Evolutionary conservation across 2,113 vertebrate genomes (phyloP).

Genomic region (Andinoacara biseriatus): DNA sequence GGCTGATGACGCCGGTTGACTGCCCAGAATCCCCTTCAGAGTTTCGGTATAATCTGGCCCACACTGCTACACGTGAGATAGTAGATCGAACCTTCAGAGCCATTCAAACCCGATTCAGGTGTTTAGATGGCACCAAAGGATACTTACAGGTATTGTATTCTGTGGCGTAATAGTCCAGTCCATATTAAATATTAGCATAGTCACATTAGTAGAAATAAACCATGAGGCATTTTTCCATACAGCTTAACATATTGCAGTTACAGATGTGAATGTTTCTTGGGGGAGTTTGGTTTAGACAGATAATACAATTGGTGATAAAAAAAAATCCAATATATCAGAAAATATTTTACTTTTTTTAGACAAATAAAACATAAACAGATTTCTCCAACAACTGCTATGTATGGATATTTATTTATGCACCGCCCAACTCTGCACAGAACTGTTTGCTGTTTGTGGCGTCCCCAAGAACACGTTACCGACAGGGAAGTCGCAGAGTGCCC

Average conservation of each 20-base stretch:
- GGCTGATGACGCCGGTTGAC: constrained; percentile 93
- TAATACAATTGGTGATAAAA: no score
- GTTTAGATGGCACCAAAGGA: constrained; percentile 92
- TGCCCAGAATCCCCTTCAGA: constrained; percentile 87
- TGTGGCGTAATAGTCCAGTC: neutral
- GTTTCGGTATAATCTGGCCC: constrained; percentile 90
- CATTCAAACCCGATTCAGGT: constrained; percentile 90
- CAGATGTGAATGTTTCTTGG: no score
- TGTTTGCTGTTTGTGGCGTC: no score
- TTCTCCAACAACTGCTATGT: no score
- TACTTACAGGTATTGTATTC: constrained; percentile 79
- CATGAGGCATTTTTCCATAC: accelerated
- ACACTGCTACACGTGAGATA: constrained; percentile 88
- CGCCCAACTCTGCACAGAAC: neutral
- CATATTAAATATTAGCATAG: neutral
- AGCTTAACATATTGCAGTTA: neutral
- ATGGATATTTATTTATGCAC: neutral
- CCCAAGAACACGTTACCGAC: no score
- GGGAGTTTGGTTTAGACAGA: no score
- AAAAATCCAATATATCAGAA: no score
- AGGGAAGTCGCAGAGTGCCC: neutral
- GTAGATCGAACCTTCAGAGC: constrained; percentile 89
- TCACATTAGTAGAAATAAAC: neutral
- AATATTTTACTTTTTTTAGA: no score
- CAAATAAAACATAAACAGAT: no score